phyloP scores from a whole-genome alignment of 1,140 invertebrate species.

The Pogonus chalceus region DNA sequence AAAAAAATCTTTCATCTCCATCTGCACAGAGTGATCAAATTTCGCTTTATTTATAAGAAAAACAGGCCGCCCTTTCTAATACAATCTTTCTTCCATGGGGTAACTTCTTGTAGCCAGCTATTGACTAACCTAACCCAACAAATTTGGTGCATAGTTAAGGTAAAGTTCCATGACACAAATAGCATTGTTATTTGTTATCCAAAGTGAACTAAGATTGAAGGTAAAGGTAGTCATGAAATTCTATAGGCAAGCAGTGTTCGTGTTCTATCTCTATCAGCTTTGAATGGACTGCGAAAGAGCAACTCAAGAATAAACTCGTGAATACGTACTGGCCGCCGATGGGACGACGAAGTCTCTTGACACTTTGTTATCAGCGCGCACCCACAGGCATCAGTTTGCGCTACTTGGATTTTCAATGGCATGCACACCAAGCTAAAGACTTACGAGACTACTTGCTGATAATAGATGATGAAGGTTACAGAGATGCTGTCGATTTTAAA shows the following conservation, averaged over 20 bases:
- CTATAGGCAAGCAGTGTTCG: background rate
- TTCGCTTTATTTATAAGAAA: slow-evolving; percentile 7
- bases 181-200: too few relatives aligned
- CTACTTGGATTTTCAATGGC: too few relatives aligned
- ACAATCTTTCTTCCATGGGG: background rate
- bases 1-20: too few relatives aligned
- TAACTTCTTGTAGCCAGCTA: background rate
- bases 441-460: too few relatives aligned
- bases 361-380: background rate
- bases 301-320: slow-evolving; percentile 3
- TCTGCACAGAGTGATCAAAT: slow-evolving; percentile 3
- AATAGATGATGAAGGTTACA: too few relatives aligned
- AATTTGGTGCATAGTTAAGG: background rate
- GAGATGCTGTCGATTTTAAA: too few relatives aligned
- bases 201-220: background rate
- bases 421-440: too few relatives aligned
- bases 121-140: slow-evolving; percentile 6
- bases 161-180: too few relatives aligned
- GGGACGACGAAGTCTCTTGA: background rate
- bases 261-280: background rate
- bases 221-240: background rate
- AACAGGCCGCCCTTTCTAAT: background rate
- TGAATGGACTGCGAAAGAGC: background rate
- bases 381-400: background rate
- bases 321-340: background rate